These are phyloP conservation scores for Pollimyrus isidori DNA, from an alignment of 2,113 vertebrate species.

Conservation along the genomic window DNA sequence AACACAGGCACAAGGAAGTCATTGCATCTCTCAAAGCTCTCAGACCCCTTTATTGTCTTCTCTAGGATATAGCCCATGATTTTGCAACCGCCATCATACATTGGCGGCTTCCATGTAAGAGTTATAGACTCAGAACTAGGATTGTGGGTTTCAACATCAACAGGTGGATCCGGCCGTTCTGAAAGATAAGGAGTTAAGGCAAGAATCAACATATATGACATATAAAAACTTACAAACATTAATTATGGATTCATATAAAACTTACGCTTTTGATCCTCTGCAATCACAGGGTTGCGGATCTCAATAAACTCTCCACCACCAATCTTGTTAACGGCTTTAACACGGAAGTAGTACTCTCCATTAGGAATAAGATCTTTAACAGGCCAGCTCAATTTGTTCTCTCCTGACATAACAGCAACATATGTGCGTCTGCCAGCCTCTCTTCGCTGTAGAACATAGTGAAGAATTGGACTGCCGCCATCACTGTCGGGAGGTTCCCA, in stretches of 20 bases:
- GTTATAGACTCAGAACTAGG: slow-evolving; percentile 82
- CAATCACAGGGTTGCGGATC: slow-evolving; percentile 80
- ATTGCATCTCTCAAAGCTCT: slow-evolving; percentile 78
- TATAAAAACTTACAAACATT: neutral
- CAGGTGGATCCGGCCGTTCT: slow-evolving; percentile 91
- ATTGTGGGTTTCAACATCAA: slow-evolving; percentile 79
- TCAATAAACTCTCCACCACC: slow-evolving; percentile 85
- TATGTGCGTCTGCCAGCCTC: slow-evolving; percentile 89
- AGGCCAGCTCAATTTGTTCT: slow-evolving; percentile 72
- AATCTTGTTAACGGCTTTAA: slow-evolving; percentile 91
- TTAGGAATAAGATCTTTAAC: slow-evolving; percentile 89
- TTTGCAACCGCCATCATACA: slow-evolving; percentile 87
- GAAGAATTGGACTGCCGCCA: slow-evolving; percentile 80
- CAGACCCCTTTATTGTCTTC: slow-evolving; percentile 83
- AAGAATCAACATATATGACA: neutral
- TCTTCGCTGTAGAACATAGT: slow-evolving; percentile 86
- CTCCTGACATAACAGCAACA: slow-evolving; percentile 82
- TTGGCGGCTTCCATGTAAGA: slow-evolving; percentile 87
- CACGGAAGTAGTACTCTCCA: slow-evolving; percentile 91
- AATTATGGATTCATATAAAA: neutral
- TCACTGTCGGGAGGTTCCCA: slow-evolving; percentile 91
- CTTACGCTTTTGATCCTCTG: slow-evolving; percentile 89
- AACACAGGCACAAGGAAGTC: slow-evolving; percentile 78
- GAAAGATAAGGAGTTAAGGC: slow-evolving; percentile 21
- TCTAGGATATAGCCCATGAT: slow-evolving; percentile 93